Percentiles rank a stretch among this genome's conserved stretches.
These are phyloP conservation scores for human DNA, from an alignment of 2,113 vertebrate species.

Conservation along the genomic window GRCh38 chrY:2195001-2195500, in stretches of 20 bases:
- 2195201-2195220: not conserved
- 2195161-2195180: not conserved
- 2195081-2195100: not conserved
- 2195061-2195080: not conserved
- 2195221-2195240: not conserved
- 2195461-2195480: too few relatives aligned
- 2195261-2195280: not conserved
- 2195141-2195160: not conserved
- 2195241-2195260: not conserved
- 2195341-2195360: too few relatives aligned
- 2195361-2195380: accelerated
- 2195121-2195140: not conserved
- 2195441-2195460: too few relatives aligned
- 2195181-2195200: not conserved
- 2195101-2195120: not conserved
- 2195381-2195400: too few relatives aligned
- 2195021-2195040: not conserved
- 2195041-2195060: not conserved
- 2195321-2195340: too few relatives aligned
- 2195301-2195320: too few relatives aligned
- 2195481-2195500: too few relatives aligned
- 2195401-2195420: too few relatives aligned
- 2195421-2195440: too few relatives aligned
- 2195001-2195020: accelerated
- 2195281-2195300: not conserved